Evolutionary conservation across 2,888 invertebrate genomes (phyloP).

Genomic region (Agrotis puta): DNA sequence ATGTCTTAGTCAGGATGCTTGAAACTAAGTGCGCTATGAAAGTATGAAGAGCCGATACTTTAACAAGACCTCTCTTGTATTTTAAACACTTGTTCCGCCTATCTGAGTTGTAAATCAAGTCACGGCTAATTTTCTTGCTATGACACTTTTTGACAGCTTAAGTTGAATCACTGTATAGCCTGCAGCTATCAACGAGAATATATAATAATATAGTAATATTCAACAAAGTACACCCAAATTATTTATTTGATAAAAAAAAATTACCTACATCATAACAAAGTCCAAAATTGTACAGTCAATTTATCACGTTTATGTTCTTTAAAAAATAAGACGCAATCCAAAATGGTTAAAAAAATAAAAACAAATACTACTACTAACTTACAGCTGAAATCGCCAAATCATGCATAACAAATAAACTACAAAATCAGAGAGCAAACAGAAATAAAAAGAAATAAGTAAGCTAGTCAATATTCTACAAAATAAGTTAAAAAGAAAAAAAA

Average conservation of each 20-base stretch:
- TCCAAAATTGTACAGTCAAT: too few relatives aligned
- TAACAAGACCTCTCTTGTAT: constrained; percentile 62
- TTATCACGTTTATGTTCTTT: background rate
- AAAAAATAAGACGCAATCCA: background rate
- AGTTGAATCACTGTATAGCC: background rate
- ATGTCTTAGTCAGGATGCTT: constrained; percentile 84
- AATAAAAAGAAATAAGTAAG: constrained; percentile 70
- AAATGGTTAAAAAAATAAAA: background rate
- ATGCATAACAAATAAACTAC: constrained; percentile 55
- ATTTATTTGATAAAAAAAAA: too few relatives aligned
- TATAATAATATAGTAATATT: too few relatives aligned
- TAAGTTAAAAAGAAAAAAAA: constrained; percentile 84
- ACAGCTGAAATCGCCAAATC: constrained; percentile 38
- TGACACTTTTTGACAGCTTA: constrained; percentile 31
- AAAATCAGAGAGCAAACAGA: constrained; percentile 56
- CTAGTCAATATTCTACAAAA: constrained; percentile 83
- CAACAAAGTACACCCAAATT: too few relatives aligned
- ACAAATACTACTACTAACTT: constrained; percentile 5
- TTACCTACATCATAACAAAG: too few relatives aligned
- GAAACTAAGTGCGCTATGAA: constrained; percentile 70
- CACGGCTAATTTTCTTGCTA: constrained; percentile 52
- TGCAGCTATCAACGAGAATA: background rate
- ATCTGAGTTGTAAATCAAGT: constrained; percentile 59
- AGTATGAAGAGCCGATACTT: constrained; percentile 63
- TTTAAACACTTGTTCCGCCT: constrained; percentile 59